Evolutionary conservation across 1,140 invertebrate genomes (phyloP), one percentile per base, ranked within the genome.

Genomic region (Diabrotica undecimpunctata): DNA sequence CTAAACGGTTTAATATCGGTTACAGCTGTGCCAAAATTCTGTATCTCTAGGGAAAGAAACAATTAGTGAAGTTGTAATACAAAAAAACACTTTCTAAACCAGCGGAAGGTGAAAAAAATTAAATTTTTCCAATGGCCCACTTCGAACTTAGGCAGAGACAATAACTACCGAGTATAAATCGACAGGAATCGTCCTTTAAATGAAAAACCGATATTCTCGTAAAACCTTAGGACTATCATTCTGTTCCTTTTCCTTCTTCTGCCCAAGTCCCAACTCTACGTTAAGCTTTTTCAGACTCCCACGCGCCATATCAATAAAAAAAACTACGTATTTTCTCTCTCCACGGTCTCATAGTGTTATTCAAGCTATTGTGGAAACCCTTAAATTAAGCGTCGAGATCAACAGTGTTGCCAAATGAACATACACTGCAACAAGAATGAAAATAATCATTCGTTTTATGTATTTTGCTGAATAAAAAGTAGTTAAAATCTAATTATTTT

Each of bases 331-430:
- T n/a, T n/a, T 46, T 10, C n/a, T 46, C n/a, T 46, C 41, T 46
- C 41, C n/a, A 46, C n/a, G 41, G 41, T n/a, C 41, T 46, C 41
- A 46, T 46, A 46, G 41, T 46, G 41, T 46, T 46, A 46, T 46
- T 46, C 41, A 46, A 46, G 41, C 41, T 46, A 46, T 46, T 46
- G 41, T 6, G 41, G 41, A 46, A 46, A 46, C 41, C 41, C 41
- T 46, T 3, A 46, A 46, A 10, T 46, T n/a, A 8, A 46, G 8
- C n/a, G 8, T 46, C 8, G 41, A 46, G 41, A 46, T 46, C 41
- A 10, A 10, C 8, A 46, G 41, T 46, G n/a, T 46, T 46, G 5
- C 41, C 41, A 46, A 46, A 46, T 4, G n/a, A 10, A 46, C 25
- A 25, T 25, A 25, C 25, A 25, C 25, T 25, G 4, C 25, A 25